Evolutionary conservation across 1,140 invertebrate genomes (phyloP), one percentile per base, ranked within the genome.

Genomic region (Drosophila sp.): DNA sequence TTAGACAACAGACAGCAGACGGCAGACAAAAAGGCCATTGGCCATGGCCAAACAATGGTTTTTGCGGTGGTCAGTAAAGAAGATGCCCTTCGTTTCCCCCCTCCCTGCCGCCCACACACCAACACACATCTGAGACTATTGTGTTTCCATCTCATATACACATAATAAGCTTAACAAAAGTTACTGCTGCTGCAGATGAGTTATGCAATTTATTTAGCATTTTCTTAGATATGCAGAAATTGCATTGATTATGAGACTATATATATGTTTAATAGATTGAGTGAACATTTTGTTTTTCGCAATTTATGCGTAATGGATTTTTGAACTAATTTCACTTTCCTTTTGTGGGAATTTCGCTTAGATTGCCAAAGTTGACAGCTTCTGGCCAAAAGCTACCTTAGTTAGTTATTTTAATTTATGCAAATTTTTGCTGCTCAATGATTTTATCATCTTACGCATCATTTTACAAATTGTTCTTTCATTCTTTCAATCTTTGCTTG

Each of bases 141-240:
- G n/a, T 44, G 1, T 50, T 25, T 50, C 25, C 7, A 50, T 50
- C 2, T 50, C 11, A 41, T 4, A n/a, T 41, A 41, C 40, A 41
- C 32, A 76, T 86, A 86, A 86, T 86, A 79, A 79, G 82, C 83
- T 86, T 87, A 87, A 70, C 79, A 82, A 86, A 56, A 87, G 61
- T 86, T 8, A 35, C 17, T 86, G 82, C 73, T 79, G 79, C 23
- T 61, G 60, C 23, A 38, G 6, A 38, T 40, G 38, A 61, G 23
- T 81, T 86, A 73, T 83, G 82, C 83, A 86, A 87, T 87, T 79
- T 86, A 71, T 82, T 77, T 73, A 86, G 66, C 71, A 73, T 72
- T 79, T 79, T 68, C 41, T 32, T 10, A 27, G 54, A 57, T 50
- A 47, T 74, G 47, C 72, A 86, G 75, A 79, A 81, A 86, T 87